Evolutionary conservation across 2,797 vertebrate species (phyloP), one percentile per base, ranked within the genome.

Genomic region (Coccyzus lansbergi): DNA sequence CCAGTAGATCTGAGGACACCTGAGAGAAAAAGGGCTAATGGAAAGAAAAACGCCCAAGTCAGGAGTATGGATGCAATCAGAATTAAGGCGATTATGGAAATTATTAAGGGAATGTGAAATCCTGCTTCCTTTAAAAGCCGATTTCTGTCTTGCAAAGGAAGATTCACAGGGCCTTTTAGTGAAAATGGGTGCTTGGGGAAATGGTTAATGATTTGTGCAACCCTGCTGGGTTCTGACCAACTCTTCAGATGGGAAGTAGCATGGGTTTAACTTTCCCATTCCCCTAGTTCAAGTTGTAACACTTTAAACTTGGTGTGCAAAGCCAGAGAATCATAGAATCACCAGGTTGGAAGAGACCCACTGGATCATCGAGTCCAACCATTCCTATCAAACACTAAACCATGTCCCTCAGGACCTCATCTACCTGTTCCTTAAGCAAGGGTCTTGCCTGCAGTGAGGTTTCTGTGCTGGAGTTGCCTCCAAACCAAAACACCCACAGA

Each of bases 1-100:
- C 36, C 28, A 40, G 52, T 4, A 25, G n/a, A 0, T 29, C 4
- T 0, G 3, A 46, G 56, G 49, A 7, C 20, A 1, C 42, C 40
- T 34, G 25, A 69, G 44, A 79, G 51, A 46, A 79, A 10, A 63
- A 6, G 65, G 62, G 20, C 34, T 44, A 10, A 33, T 9, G 24
- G 62, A 15, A 40, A 36, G 68, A 20, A 25, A 33, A 21, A 18
- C 2, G 12, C 17, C 7, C 10, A 12, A 25, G 33, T 9, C n/a
- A 29, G 13, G 14, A 51, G 55, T 22, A 10, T 14, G 19, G 53
- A 7, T 31, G 29, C 36, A 13, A 51, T 17, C 25, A 10, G 62
- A 40, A 68, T 36, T 34, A 25, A 68, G n/a, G 25, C 55, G 10
- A 0, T 38, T 40, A 2, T 22, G n/a, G n/a, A n/a, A n/a, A n/a